phyloP scores from a whole-genome alignment of 1,140 invertebrate species.

The Meloidogyne exigua region DNA sequence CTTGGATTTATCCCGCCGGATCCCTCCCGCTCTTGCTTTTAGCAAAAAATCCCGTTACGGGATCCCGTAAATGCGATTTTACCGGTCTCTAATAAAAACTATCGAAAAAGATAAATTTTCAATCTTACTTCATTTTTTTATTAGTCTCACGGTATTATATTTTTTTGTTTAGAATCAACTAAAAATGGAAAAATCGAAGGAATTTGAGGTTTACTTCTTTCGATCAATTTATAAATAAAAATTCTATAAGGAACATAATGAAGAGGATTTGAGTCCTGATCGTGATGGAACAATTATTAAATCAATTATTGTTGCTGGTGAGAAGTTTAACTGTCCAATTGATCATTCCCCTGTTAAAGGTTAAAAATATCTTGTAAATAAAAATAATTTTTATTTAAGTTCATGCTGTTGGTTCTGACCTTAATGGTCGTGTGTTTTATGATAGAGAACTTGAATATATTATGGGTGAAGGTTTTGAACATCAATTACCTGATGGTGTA shows the following conservation, averaged over 20 bases:
- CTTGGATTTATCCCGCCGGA: no score
- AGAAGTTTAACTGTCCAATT: constrained; percentile 73
- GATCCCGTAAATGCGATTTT: no score
- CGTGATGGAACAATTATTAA: constrained; percentile 76
- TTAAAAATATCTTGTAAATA: background rate
- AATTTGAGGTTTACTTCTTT: background rate
- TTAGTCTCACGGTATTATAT: no score
- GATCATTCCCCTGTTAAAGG: constrained; percentile 71
- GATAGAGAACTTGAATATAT: constrained; percentile 76
- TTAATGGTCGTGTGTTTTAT: constrained; percentile 72
- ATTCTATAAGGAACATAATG: constrained; percentile 38
- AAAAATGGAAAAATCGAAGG: background rate
- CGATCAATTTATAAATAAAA: background rate
- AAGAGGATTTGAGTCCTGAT: constrained; percentile 70
- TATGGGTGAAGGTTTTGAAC: constrained; percentile 80
- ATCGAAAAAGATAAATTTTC: no score
- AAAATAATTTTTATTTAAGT: constrained; percentile 69
- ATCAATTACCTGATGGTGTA: constrained; percentile 76
- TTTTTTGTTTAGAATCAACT: no score
- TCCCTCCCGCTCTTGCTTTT: no score
- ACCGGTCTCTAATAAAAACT: no score
- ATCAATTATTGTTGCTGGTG: constrained; percentile 73
- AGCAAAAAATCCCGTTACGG: no score
- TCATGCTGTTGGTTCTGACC: constrained; percentile 72
- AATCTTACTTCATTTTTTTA: no score